Conservation (phyloP, 2,113 vertebrate genomes). For the Erpornis zantholeuca region DNA sequence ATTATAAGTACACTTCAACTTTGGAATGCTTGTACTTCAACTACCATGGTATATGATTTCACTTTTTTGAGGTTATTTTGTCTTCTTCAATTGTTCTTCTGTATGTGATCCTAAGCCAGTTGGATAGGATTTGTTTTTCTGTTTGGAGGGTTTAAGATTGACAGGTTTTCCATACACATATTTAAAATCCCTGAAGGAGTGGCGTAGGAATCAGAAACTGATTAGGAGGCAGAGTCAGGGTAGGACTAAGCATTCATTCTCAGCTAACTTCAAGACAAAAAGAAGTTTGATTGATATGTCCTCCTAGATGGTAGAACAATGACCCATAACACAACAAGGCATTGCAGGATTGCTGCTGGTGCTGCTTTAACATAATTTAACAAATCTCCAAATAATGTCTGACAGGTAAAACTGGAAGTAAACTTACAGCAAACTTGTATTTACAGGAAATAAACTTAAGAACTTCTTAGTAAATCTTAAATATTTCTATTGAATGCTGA, state of each 20-base stretch:
- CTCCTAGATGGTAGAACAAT: constrained; percentile 5
- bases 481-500: not conserved
- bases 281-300: not conserved
- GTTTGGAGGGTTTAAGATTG: not conserved
- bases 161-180: not conserved
- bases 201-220: constrained; percentile 13
- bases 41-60: not conserved
- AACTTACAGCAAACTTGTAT: too few species aligned
- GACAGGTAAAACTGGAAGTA: not conserved
- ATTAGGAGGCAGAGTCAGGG: constrained; percentile 1
- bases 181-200: constrained; percentile 9
- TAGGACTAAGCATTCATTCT: not conserved
- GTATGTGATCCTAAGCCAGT: not conserved
- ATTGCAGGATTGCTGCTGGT: not conserved
- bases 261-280: constrained; percentile 1
- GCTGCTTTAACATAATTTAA: constrained; percentile 37
- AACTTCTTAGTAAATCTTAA: constrained; percentile 23
- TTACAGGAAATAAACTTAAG: too few species aligned
- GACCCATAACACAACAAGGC: not conserved
- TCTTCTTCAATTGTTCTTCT: not conserved
- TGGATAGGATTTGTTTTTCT: not conserved
- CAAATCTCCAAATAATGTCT: constrained; percentile 8
- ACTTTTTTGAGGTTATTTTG: not conserved
- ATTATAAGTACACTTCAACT: not conserved
- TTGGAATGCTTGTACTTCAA: not conserved